Base-by-base conservation (phyloP, 92 coral and sea anemone species). In the Montipora capitata region DNA sequence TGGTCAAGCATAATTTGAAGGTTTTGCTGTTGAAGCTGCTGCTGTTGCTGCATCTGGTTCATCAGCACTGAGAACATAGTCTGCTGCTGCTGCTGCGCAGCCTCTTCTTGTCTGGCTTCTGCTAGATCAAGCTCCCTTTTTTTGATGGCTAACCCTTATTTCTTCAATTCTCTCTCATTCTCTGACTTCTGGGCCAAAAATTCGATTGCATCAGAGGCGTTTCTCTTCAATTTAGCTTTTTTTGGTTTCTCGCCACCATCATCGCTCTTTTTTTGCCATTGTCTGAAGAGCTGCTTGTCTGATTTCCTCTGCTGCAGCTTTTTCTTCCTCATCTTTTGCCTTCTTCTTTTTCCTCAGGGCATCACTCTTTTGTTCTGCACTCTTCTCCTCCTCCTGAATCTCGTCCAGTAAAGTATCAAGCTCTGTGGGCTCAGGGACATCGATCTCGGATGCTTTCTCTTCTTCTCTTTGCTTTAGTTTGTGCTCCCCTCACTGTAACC, bases 311-410 rank as follows among this genome's bases (percentile, higher is more conserved):
- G 52, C 52, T 48, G 52, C 52, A 48, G 52, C 52, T 48, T 48
- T 48, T 48, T 48, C 52, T 48, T 84, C 61, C 74, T 61, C 81
- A 84, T 84, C 82, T 84, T 74, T 85, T 44, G 82, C 82, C 83
- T 85, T 76, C 48, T 56, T 74, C 76, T 85, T 75, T 40, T 67
- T 45, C 15, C n/a, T 39, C 14, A 41, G 54, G 35, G 63, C 63
- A 14, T 67, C 42, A 41, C 74, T 39, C 43, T 67, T 66, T 51
- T 72, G 42, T 51, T 65, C 40, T 44, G 54, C 61, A 6, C 67
- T 74, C 83, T 74, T 48, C 80, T 83, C 74, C 72, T 72, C 72
- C 80, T 83, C 88, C 45, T n/a, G 88, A 73, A 83, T 83, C 63
- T 72, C 58, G 72, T 83, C 77, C 43, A 57, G 63, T 13, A 57